Conservation (phyloP, 2,797 vertebrate genomes). For the Percopsis omiscomaycus region DNA sequence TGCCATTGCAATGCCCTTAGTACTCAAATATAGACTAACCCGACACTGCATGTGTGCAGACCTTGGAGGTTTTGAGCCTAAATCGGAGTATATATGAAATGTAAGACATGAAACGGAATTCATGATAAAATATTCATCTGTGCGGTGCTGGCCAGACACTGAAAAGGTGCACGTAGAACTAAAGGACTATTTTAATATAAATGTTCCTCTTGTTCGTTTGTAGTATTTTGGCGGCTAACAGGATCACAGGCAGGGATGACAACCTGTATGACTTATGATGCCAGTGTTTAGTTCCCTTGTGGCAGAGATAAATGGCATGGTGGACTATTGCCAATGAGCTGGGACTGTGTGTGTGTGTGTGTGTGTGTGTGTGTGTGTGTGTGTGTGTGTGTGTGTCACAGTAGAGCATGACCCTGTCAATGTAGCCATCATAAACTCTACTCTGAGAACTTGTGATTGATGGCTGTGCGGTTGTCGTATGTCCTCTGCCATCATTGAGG, state of each 20-base stretch:
- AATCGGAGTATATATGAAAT: conserved; percentile 1
- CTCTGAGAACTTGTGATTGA: conserved; percentile 62
- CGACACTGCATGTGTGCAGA: not conserved
- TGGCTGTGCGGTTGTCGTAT: conserved; percentile 48
- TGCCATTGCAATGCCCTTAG: too few species aligned
- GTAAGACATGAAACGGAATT: conserved; percentile 22
- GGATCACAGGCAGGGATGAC: conserved; percentile 40
- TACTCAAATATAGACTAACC: too few species aligned
- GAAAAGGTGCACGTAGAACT: conserved; percentile 25
- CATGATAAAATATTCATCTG: conserved; percentile 52
- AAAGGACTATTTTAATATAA: conserved; percentile 52
- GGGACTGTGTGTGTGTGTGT: conserved; percentile 6
- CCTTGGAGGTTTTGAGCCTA: conserved; percentile 1
- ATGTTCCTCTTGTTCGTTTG: conserved; percentile 52
- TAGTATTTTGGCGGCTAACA: conserved; percentile 40
- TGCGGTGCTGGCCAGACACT: conserved; percentile 22
- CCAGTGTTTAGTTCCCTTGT: conserved; percentile 50
- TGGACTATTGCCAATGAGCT: not conserved
- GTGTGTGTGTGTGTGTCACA: not conserved
- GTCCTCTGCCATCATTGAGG: conserved; percentile 44
- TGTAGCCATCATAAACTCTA: conserved; percentile 37
- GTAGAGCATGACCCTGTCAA: too few species aligned
- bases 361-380: conserved; percentile 9
- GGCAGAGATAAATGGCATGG: conserved; percentile 64
- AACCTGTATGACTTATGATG: conserved; percentile 61